Base-by-base conservation (phyloP, 2,797 vertebrate genomes). In the Ammospiza maritima region DNA sequence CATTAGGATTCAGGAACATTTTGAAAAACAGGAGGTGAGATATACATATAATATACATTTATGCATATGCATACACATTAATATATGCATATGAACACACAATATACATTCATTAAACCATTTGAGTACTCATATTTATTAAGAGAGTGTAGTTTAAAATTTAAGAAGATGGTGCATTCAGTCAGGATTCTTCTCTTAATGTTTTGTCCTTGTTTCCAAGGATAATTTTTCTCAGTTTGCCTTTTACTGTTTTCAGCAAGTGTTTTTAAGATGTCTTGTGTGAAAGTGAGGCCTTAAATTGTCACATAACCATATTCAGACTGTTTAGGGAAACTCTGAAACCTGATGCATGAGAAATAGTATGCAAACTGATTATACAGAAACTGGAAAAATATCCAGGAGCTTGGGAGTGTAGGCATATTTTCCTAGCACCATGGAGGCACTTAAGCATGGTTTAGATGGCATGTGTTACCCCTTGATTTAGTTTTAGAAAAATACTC, bases 401-500 rank as follows among this genome's bases (percentile, higher is more conserved):
- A 53, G 25, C 67, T 91, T 61, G 27, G 32, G 48, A 77, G 56
- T 25, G 42, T 27, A 65, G 44, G 25, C 60, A 75, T 70, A 85
- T 80, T 94, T 95, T 69, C 90, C 85, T 71, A 87, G 54, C 34
- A 89, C 65, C 21, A 3, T 18, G 88, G 72, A 87, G 85, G 61
- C 54, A 74, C 82, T 90, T 90, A 95, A 91, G 50, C 30, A 42
- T 70, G 64, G 89, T 92, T 96, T 89, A 86, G 45, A 89, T 54
- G 51, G 91, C 91, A 93, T 48, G 30, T 92, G 74, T 84, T 89
- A 77, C 48, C 83, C 48, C 57, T 89, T 85, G 77, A 70, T 92
- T 96, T 94, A 74, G 75, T 85, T 95, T 93, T 79, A 94, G 36
- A 90, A 88, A 92, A 95, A 89, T 30, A 90, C 51, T 89, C 56